Conservation (phyloP, 2,888 invertebrate species). For the Tetragonula carbonaria region DNA sequence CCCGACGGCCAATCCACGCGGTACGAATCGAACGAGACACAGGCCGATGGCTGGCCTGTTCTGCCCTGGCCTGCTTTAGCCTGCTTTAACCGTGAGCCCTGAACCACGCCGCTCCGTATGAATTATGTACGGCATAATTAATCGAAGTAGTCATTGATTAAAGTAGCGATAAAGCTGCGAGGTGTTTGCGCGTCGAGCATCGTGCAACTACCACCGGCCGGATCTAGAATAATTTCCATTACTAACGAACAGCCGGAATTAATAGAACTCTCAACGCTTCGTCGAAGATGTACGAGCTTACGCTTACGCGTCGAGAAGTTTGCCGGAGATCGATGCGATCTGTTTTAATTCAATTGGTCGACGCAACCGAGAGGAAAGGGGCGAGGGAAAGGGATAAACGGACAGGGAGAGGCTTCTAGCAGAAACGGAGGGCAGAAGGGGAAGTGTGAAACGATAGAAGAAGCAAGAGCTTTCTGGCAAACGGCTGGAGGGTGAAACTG, state of each 20-base stretch:
- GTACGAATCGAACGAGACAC: slow-evolving; percentile 32
- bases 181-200: slow-evolving; percentile 63
- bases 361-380: slow-evolving; percentile 34
- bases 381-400: slow-evolving; percentile 38
- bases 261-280: slow-evolving; percentile 74
- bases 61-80: not conserved
- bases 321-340: slow-evolving; percentile 67
- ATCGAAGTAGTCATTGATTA: slow-evolving; percentile 71
- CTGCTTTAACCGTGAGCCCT: not conserved
- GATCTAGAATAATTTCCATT: slow-evolving; percentile 70
- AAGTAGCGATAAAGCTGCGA: slow-evolving; percentile 67
- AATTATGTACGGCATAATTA: slow-evolving; percentile 72
- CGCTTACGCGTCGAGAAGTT: slow-evolving; percentile 44
- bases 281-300: slow-evolving; percentile 58
- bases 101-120: slow-evolving; percentile 48
- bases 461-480: not conserved
- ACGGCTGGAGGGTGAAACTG: slow-evolving; percentile 12
- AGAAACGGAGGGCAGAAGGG: not conserved
- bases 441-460: not conserved
- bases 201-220: slow-evolving; percentile 13
- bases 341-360: slow-evolving; percentile 71
- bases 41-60: not conserved
- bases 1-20: slow-evolving; percentile 35
- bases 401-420: not conserved
- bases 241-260: slow-evolving; percentile 75